phyloP scores from a whole-genome alignment of 2,888 invertebrate genomes.

The Rutpela maculata region DNA sequence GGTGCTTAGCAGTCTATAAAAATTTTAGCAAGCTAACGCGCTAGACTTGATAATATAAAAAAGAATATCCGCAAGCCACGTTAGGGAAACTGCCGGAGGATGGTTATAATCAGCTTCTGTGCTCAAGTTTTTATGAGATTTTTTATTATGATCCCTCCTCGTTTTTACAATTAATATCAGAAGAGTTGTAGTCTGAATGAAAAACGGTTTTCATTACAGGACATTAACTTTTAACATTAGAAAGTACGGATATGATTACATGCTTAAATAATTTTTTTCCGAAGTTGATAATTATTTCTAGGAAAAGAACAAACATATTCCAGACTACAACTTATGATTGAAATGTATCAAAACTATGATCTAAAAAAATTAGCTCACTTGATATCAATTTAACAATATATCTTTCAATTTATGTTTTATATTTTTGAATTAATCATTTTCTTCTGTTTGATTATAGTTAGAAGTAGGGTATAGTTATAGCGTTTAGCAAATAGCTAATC shows the following conservation, averaged over 20 bases:
- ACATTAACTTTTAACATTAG: not conserved
- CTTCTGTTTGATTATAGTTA: too few species aligned
- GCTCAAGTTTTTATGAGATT: slow-evolving; percentile 23
- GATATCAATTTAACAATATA: too few species aligned
- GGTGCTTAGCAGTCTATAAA: not conserved
- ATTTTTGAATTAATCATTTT: too few species aligned
- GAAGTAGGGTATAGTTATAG: too few species aligned
- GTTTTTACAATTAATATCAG: slow-evolving; percentile 25
- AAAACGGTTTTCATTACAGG: slow-evolving; percentile 8
- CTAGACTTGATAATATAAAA: not conserved
- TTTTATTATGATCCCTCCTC: slow-evolving; percentile 14
- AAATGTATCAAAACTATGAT: too few species aligned
- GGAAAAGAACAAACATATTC: too few species aligned
- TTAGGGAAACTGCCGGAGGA: slow-evolving; percentile 24
- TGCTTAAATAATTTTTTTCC: not conserved
- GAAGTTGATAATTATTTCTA: not conserved
- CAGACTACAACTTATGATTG: too few species aligned
- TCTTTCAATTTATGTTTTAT: too few species aligned
- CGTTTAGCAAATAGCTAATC: too few species aligned
- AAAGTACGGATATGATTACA: not conserved
- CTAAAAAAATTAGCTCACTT: too few species aligned
- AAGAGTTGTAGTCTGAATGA: not conserved
- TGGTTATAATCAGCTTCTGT: slow-evolving; percentile 27
- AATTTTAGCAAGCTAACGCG: slow-evolving; percentile 19
- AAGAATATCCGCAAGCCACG: slow-evolving; percentile 20